Percentiles rank a stretch among this genome's conserved stretches.
Conservation (phyloP, 2,797 vertebrate species). For the Parotocinclus haroldoi region DNA sequence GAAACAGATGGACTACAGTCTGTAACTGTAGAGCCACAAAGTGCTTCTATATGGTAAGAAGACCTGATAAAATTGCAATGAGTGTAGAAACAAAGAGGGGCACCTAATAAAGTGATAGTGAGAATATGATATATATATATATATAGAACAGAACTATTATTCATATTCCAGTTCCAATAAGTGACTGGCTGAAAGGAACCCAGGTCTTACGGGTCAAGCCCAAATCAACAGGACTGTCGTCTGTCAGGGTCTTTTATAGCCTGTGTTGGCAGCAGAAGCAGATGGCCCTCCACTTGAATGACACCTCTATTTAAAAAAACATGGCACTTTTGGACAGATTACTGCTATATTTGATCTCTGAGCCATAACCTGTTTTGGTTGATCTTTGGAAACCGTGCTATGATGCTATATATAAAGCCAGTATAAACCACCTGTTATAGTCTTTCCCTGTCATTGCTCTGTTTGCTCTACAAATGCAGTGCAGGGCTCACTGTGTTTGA, state of each 20-base stretch:
- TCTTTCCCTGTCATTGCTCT: conserved; percentile 51
- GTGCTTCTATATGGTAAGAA: too few species aligned
- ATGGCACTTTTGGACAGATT: conserved; percentile 70
- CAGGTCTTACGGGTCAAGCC: background rate
- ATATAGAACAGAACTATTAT: too few species aligned
- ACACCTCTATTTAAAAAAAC: conserved; percentile 65
- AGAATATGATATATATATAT: too few species aligned
- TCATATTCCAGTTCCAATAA: too few species aligned
- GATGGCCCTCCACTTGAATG: conserved; percentile 68
- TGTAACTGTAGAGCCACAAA: too few species aligned
- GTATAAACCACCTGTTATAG: conserved; percentile 64
- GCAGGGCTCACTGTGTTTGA: conserved; percentile 53
- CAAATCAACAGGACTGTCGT: conserved; percentile 4
- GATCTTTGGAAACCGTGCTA: conserved; percentile 60
- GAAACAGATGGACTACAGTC: too few species aligned
- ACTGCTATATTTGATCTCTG: conserved; percentile 73
- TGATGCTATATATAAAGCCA: conserved; percentile 38
- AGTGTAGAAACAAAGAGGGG: too few species aligned
- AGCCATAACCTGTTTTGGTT: conserved; percentile 67
- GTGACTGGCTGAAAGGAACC: too few species aligned
- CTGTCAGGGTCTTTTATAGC: conserved; percentile 23
- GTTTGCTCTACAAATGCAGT: conserved; percentile 47
- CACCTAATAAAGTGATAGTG: too few species aligned
- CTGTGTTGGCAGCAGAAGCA: conserved; percentile 59
- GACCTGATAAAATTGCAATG: too few species aligned